phyloP scores from a whole-genome alignment of 2,113 vertebrate genomes.

The Sisor rabdophorus region DNA sequence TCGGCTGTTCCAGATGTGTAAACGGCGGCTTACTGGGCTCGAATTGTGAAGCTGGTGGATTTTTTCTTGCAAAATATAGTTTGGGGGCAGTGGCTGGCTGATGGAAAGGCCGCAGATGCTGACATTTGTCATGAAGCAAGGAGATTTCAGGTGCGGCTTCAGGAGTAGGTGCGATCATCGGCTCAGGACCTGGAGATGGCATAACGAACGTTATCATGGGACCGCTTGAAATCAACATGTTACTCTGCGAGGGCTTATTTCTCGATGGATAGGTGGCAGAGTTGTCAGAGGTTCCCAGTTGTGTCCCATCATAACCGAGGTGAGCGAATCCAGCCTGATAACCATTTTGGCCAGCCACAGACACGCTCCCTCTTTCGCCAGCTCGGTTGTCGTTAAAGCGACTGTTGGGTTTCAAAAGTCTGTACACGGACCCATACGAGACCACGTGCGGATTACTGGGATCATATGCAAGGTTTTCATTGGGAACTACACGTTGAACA shows the following conservation, averaged over 20 bases:
- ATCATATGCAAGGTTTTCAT: neutral
- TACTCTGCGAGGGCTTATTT: neutral
- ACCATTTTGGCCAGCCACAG: neutral
- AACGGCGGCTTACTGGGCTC: neutral
- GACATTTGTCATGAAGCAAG: no score
- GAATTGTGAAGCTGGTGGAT: neutral
- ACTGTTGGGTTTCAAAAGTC: conserved; percentile 1
- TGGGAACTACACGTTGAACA: neutral
- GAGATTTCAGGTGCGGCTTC: neutral
- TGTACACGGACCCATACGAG: neutral
- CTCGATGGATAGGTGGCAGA: neutral
- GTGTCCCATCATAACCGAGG: neutral
- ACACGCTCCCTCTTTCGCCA: neutral
- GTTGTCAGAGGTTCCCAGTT: neutral
- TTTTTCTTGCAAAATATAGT: neutral
- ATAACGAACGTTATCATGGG: neutral
- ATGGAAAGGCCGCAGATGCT: neutral
- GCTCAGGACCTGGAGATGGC: neutral
- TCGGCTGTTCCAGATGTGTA: neutral
- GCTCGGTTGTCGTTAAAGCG: neutral
- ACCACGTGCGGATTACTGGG: neutral
- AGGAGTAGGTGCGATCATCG: no score
- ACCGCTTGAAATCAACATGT: neutral
- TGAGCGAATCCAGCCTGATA: neutral
- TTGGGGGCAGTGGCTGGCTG: neutral